A percentile compares a stretch with the other conserved stretches of the same genome.
phyloP scores from a whole-genome alignment of 2,113 vertebrate species.

The Rhombomys opimus region DNA sequence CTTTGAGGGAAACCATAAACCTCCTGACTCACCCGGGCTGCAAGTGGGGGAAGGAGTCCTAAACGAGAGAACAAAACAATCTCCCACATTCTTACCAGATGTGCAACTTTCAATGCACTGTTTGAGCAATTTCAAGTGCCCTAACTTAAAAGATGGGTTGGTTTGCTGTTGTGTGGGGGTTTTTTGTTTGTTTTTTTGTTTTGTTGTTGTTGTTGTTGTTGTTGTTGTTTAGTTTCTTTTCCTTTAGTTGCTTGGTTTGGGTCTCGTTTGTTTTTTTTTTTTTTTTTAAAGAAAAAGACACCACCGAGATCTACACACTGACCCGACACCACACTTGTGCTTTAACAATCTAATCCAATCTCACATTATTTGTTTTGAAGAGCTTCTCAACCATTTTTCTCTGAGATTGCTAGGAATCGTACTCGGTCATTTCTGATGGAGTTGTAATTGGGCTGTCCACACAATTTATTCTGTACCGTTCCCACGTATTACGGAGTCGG shows the following conservation, averaged over 20 bases:
- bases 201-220: background rate
- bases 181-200: background rate
- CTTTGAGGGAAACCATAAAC: background rate
- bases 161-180: background rate
- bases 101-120: background rate
- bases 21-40: background rate
- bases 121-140: background rate
- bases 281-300: too few species aligned
- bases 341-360: background rate
- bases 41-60: too few species aligned
- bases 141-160: background rate
- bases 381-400: background rate
- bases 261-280: background rate
- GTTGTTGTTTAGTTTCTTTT: background rate
- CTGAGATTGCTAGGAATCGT: background rate
- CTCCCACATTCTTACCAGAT: background rate
- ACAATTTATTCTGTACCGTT: background rate
- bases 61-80: background rate
- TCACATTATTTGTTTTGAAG: background rate
- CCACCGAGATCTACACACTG: too few species aligned
- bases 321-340: too few species aligned
- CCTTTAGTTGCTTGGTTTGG: background rate
- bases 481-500: background rate
- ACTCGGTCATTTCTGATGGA: background rate
- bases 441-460: background rate